Evolutionary conservation across 2,888 invertebrate genomes (phyloP), one percentile per base, ranked within the genome.

Genomic region (Gisinianus flammeolus): DNA sequence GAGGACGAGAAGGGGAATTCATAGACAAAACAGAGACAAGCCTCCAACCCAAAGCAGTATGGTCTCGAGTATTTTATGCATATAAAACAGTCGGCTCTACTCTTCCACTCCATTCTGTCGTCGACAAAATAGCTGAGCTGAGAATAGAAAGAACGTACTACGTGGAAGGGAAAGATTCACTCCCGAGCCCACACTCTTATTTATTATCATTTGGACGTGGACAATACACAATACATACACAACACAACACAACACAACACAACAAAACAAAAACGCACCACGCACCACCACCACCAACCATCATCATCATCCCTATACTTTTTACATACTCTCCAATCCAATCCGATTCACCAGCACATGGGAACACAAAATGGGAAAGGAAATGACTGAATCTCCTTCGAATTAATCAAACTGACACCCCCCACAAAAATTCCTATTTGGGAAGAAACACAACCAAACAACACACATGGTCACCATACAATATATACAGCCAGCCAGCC

Each of bases 401-500:
- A 71, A 71, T 71, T 71, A 54, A 71, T 71, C 71, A 71, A 71
- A 71, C 30, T 71, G 71, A 71, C 56, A 71, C 71, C 28, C n/a
- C n/a, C n/a, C n/a, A n/a, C n/a, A n/a, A n/a, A n/a, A n/a, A n/a
- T n/a, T n/a, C n/a, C n/a, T n/a, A n/a, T n/a, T n/a, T n/a, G n/a
- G n/a, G n/a, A 71, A 56, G 54, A 71, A 54, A 56, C 26, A 66
- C 66, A 19, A 66, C n/a, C 16, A 54, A 54, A 54, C 19, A 54
- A n/a, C n/a, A n/a, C n/a, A n/a, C n/a, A n/a, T n/a, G n/a, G n/a
- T n/a, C n/a, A n/a, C n/a, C n/a, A n/a, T n/a, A n/a, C n/a, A n/a
- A n/a, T n/a, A n/a, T n/a, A n/a, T n/a, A n/a, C n/a, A n/a, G n/a
- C n/a, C n/a, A n/a, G n/a, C n/a, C n/a, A n/a, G n/a, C n/a, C n/a